Base-by-base conservation (phyloP, 2,113 vertebrate genomes). In the Amblyopsis rosae region DNA sequence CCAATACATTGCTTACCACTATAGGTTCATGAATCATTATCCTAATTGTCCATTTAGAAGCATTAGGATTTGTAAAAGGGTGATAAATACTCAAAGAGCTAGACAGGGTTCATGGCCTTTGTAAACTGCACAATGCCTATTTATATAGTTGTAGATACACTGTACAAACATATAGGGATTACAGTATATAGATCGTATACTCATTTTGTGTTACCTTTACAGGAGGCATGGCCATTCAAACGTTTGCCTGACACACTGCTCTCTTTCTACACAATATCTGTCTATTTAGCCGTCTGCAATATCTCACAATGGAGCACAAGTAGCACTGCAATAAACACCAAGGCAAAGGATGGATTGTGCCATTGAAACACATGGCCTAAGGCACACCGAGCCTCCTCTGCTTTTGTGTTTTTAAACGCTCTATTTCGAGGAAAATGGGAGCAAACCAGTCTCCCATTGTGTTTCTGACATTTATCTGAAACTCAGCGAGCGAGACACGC, bases 401-500 rank as follows among this genome's bases (percentile, higher is more conserved):
- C 35, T 7, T 59, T 35, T 59, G 58, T 59, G 58, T 41, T 13
- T 45, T 59, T 45, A 59, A 45, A 45, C n/a, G 35, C 58, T 45
- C 58, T 2, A 32, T 45, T 41, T 59, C 3, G 41, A 35, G 12
- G 58, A 41, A 41, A 13, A 59, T 33, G 32, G 35, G 58, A 45
- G 9, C 41, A 46, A 12, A 50, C 4, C 11, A 59, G 0, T 6
- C 32, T 45, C 62, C 58, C 26, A 75, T 82, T 75, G 66, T 80
- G 69, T 69, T 74, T 59, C 35, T 84, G 81, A 85, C 82, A 85
- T 87, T 79, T 79, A 77, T 79, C 71, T 70, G 73, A 80, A 46
- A 26, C 12, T 1, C 60, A 60, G 70, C 60, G 46, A 51, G 72
- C 32, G 66, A 45, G 32, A 41, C 50, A 51, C 17, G 55, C 12